Evolutionary conservation across 2,797 vertebrate genomes (phyloP).

Genomic region (Crenichthys baileyi): DNA sequence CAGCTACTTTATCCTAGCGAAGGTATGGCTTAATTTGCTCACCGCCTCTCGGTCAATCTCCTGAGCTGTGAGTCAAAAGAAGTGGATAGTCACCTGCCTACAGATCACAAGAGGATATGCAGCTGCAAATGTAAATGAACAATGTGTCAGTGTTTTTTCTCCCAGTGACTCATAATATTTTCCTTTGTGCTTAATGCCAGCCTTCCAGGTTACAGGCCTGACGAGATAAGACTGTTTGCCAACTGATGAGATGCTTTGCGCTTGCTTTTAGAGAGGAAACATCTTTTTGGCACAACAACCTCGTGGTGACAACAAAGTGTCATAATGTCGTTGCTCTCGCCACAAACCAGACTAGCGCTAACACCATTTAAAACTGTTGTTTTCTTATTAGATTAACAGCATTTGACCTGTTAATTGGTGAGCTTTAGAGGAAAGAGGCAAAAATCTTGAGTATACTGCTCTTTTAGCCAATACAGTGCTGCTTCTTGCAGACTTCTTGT

Average conservation of each 20-base stretch:
- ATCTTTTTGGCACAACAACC: constrained; percentile 12
- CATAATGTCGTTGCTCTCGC: neutral
- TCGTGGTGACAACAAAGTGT: constrained; percentile 15
- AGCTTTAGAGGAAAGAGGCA: neutral
- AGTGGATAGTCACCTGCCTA: constrained; percentile 19
- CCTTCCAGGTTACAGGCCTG: constrained; percentile 64
- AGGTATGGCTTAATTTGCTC: neutral
- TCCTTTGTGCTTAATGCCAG: constrained; percentile 56
- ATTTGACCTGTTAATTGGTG: constrained; percentile 17
- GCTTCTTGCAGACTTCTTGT: neutral
- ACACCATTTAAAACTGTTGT: neutral
- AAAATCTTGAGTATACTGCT: neutral
- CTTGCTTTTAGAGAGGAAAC: constrained; percentile 28
- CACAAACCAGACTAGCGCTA: neutral
- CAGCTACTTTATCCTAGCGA: constrained; percentile 8
- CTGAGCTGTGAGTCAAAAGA: constrained; percentile 25
- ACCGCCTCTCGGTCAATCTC: constrained; percentile 1
- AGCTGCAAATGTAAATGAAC: constrained; percentile 57
- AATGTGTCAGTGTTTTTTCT: constrained; percentile 61
- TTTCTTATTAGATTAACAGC: constrained; percentile 10
- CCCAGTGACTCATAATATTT: constrained; percentile 58
- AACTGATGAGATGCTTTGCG: constrained; percentile 49
- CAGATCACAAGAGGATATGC: constrained; percentile 39
- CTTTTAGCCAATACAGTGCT: constrained; percentile 15
- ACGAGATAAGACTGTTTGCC: constrained; percentile 51